A percentile compares a stretch with the other conserved stretches of the same genome.
These are phyloP conservation scores for Sarcophaga carnaria DNA, from an alignment of 2,888 invertebrate species.

Conservation along the genomic window DNA sequence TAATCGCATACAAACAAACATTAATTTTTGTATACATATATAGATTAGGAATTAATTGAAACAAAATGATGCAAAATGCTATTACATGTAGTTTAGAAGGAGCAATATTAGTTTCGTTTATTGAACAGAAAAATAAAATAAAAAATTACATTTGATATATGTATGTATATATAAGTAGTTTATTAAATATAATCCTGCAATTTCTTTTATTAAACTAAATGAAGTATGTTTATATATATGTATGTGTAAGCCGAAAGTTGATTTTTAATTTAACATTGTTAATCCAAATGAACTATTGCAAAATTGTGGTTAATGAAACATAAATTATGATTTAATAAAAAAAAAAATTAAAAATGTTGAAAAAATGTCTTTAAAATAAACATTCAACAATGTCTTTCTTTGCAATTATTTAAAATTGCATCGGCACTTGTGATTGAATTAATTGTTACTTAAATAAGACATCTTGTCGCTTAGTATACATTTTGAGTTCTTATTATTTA, in stretches of 20 bases:
- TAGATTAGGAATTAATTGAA: too few relatives aligned
- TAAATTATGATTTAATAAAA: slow-evolving; percentile 5
- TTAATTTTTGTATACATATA: too few relatives aligned
- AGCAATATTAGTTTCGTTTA: slow-evolving; percentile 38
- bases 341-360: slow-evolving; percentile 12
- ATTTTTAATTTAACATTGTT: slow-evolving; percentile 63
- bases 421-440: slow-evolving; percentile 76
- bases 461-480: slow-evolving; percentile 4
- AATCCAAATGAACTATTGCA: slow-evolving; percentile 75
- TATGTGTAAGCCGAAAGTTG: slow-evolving; percentile 73
- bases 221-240: slow-evolving; percentile 59
- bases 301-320: slow-evolving; percentile 50
- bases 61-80: too few relatives aligned
- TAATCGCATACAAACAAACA: too few relatives aligned
- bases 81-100: background rate
- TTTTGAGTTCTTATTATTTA: slow-evolving; percentile 21
- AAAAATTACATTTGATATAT: slow-evolving; percentile 52
- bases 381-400: slow-evolving; percentile 30
- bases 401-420: slow-evolving; percentile 58
- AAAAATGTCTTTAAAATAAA: background rate
- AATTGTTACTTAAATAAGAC: slow-evolving; percentile 58
- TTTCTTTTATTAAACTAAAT: slow-evolving; percentile 73
- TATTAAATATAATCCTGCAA: slow-evolving; percentile 78
- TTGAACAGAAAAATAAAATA: slow-evolving; percentile 56
- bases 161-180: slow-evolving; percentile 23